Evolutionary conservation across 2,888 invertebrate species (phyloP), one percentile per base, ranked within the genome.

Genomic region (Aspidiotus rigidus): DNA sequence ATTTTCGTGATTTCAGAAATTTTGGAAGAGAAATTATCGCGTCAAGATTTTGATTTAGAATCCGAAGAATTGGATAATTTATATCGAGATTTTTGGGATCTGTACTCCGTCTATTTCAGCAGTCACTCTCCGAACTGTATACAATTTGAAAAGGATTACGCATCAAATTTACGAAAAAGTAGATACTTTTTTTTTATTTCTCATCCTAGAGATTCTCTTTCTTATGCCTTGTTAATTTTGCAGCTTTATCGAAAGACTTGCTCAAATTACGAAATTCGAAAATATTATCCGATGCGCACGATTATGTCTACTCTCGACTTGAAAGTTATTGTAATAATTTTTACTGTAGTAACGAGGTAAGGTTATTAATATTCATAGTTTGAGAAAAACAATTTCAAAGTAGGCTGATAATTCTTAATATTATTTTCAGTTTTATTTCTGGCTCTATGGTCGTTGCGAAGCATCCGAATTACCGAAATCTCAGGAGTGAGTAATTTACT

Each of bases 321-420:
- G 90, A 90, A 77, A 85, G 84, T 71, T 87, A 88, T 81, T 79
- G 90, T 72, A 88, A 89, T 11, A 82, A 85, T 75, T 92, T 91
- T 79, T 85, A 89, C 77, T 89, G 90, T 75, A 90, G 90, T 77
- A 88, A 87, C 78, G 86, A 89, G 44, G 69, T 69, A 3, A n/a
- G 53, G 7, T 16, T 28, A 28, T 61, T 3, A 16, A 15, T 17
- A 15, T 16, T 57, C 57, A 57, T 49, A 49, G 49, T 49, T 13
- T 6, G 10, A 3, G 49, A 11, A n/a, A n/a, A 15, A n/a, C 2
- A 57, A 49, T 13, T 61, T 56, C 53, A 1, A 28, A 15, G 15
- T 63, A 1, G 28, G 7, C 13, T 55, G 17, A 55, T 66, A 11
- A 57, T 59, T 28, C 40, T 16, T 41, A 54, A 1, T 11, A 10